phyloP scores from a whole-genome alignment of 2,797 vertebrate genomes.

The Lacerta viridis region DNA sequence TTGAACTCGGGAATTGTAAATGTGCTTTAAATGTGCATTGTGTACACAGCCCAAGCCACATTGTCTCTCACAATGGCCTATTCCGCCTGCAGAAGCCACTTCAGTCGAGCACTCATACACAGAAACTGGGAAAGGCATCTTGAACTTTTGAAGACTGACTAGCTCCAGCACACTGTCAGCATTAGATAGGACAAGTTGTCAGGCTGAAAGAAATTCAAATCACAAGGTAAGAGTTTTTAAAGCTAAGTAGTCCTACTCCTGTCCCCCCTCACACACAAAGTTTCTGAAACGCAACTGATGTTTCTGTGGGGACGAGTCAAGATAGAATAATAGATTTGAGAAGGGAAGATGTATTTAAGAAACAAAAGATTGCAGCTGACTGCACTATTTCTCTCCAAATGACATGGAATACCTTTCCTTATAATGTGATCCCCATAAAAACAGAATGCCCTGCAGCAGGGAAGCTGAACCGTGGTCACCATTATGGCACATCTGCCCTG shows the following conservation, averaged over 20 bases:
- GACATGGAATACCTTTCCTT: not conserved
- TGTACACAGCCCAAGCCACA: not conserved
- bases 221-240: not conserved
- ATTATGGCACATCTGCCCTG: not conserved
- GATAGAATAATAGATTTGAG: constrained; percentile 5
- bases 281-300: not conserved
- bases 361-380: not conserved
- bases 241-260: not conserved
- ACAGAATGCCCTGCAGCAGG: not conserved
- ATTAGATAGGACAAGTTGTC: not conserved
- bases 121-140: not conserved
- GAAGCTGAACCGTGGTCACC: not conserved
- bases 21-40: no score
- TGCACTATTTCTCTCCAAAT: not conserved
- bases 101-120: not conserved
- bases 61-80: not conserved
- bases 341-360: not conserved
- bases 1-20: no score
- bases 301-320: not conserved
- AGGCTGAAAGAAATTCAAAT: constrained; percentile 17
- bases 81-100: constrained; percentile 1
- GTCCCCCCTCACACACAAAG: not conserved
- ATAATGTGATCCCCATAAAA: not conserved
- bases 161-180: not conserved
- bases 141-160: constrained; percentile 1